These are phyloP conservation scores for Melieria picta DNA, from an alignment of 2,888 invertebrate species.

Conservation along the genomic window DNA sequence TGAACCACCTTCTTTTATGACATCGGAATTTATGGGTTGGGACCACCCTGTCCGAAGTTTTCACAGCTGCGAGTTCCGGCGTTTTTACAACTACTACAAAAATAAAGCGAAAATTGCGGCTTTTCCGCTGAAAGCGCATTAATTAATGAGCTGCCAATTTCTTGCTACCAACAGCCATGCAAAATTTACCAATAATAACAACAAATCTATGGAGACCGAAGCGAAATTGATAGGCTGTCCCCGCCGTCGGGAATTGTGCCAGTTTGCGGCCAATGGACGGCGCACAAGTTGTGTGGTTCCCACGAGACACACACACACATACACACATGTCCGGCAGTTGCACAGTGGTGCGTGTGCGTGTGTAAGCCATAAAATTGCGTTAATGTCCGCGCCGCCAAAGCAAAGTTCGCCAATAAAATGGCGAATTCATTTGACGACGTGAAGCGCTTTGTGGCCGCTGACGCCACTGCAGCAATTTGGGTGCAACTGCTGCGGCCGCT, in stretches of 20 bases:
- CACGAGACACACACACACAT: neutral
- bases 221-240: too few species aligned
- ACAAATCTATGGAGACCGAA: neutral
- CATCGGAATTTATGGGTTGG: too few species aligned
- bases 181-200: neutral
- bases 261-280: neutral
- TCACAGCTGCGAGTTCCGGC: too few species aligned
- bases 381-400: slow-evolving; percentile 60
- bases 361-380: slow-evolving; percentile 55
- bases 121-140: too few species aligned
- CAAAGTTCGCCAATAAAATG: slow-evolving; percentile 56
- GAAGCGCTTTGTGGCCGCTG: too few species aligned
- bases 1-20: too few species aligned
- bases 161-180: neutral
- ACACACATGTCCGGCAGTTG: neutral
- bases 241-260: neutral
- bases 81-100: too few species aligned
- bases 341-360: neutral
- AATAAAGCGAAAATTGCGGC: too few species aligned
- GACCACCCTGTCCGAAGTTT: too few species aligned
- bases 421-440: slow-evolving; percentile 54
- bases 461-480: too few species aligned
- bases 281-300: slow-evolving; percentile 1
- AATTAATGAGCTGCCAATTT: neutral
- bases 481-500: too few species aligned